Evolutionary conservation across 1,140 invertebrate genomes (phyloP), one percentile per base, ranked within the genome.

Genomic region (Aphaenogaster ashmeadi): DNA sequence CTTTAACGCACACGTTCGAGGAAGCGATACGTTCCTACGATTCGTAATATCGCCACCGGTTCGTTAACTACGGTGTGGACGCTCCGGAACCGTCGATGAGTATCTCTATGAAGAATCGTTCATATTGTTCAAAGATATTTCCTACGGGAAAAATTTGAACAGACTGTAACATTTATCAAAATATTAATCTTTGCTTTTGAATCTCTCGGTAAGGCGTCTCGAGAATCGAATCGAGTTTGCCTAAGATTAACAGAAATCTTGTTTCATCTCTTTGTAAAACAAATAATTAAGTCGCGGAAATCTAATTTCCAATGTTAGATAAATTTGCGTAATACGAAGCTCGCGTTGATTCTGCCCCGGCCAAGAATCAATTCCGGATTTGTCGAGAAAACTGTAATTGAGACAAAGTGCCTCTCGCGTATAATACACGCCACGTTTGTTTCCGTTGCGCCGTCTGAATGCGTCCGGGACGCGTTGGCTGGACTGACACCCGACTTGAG

Each of bases 1-100:
- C 52, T 69, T 84, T 60, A 78, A 87, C 69, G 50, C 75, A 72
- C 67, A 47, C 44, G 21, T 67, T 69, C 18, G 27, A 8, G 58
- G 41, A 83, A 56, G 27, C 52, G 52, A 15, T 67, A 52, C 62
- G 41, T 60, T 58, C 33, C 52, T 21, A 41, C 27, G 13, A 80
- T 52, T 83, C 67, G 80, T 58, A 72, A 47, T 58, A 66, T 38
- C 44, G 33, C 33, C 52, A 33, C 3, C 52, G 38, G 52, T 36
- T 83, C 80, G 67, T 83, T 74, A 60, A 60, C 27, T 72, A 13
- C 50, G 0, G 18, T 8, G 21, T 69, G 15, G 36, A 54, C 38
- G 64, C 15, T 38, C 5, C 36, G 27, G 33, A 50, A 36, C 27
- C 44, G 15, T 52, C 18, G 27, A 58, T 44, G 33, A 33, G 7